phyloP scores from a whole-genome alignment of 1,140 invertebrate species.

The Scylla paramamosain region DNA sequence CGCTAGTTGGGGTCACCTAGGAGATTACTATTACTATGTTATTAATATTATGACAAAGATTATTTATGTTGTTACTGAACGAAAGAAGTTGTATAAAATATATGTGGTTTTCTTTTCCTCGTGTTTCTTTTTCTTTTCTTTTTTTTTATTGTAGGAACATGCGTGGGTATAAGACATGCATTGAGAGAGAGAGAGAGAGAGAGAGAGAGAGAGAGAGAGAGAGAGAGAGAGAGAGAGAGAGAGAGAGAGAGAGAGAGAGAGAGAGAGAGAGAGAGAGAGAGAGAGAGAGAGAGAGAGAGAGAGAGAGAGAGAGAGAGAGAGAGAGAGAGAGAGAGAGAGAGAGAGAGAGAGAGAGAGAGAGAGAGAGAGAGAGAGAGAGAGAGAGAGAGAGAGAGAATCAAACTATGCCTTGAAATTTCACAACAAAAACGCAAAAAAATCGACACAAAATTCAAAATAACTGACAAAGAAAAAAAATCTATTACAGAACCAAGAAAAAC shows the following conservation, averaged over 20 bases:
- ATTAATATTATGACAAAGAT: slow-evolving; percentile 25
- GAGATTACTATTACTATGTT: neutral
- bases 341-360: too few relatives aligned
- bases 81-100: neutral
- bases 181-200: neutral
- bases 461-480: neutral
- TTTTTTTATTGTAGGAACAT: neutral
- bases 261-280: too few relatives aligned
- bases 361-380: too few relatives aligned
- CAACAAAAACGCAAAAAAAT: too few relatives aligned
- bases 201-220: neutral
- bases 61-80: slow-evolving; percentile 11
- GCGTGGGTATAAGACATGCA: neutral
- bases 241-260: too few relatives aligned
- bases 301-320: too few relatives aligned
- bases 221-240: too few relatives aligned
- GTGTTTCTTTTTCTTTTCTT: neutral
- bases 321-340: too few relatives aligned
- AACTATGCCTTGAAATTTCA: too few relatives aligned
- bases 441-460: too few relatives aligned
- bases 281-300: too few relatives aligned
- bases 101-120: neutral
- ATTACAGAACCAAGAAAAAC: neutral
- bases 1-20: neutral
- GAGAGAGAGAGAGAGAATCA: too few relatives aligned